A percentile compares a stretch with the other conserved stretches of the same genome.
Evolutionary conservation across 2,113 vertebrate genomes (phyloP).

Genomic region (Megaleporinus macrocephalus): DNA sequence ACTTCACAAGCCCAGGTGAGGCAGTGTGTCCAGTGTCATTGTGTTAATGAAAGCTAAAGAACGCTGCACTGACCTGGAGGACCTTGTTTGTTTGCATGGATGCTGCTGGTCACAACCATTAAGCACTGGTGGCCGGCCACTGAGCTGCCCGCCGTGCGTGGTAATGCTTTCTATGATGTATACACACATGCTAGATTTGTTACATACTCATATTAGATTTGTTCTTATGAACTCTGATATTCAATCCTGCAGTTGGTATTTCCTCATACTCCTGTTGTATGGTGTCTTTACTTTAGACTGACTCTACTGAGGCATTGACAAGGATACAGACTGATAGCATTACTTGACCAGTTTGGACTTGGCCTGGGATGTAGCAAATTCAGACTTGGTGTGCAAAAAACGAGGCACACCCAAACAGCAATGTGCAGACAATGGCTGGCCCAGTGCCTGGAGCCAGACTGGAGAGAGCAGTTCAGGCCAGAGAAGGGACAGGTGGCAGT

Average conservation of each 20-base stretch:
- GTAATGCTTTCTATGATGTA: no score
- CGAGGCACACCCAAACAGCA: slow-evolving; percentile 10
- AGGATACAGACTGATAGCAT: not conserved
- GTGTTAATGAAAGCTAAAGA: no score
- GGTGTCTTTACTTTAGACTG: not conserved
- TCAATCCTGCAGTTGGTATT: not conserved
- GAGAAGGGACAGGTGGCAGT: slow-evolving; percentile 21
- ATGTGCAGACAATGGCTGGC: not conserved
- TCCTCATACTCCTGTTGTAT: not conserved
- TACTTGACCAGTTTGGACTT: not conserved
- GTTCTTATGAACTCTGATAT: not conserved
- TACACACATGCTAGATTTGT: not conserved
- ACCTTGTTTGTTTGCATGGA: no score
- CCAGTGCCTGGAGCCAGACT: not conserved
- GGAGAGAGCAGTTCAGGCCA: not conserved
- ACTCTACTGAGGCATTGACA: not conserved
- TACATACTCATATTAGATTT: not conserved
- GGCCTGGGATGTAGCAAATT: not conserved
- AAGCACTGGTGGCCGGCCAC: no score
- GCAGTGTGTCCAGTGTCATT: no score
- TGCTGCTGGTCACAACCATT: no score
- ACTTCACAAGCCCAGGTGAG: no score
- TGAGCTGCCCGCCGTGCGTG: no score
- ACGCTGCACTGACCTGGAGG: no score
- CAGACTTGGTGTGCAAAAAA: not conserved